Percentiles rank a stretch among this genome's conserved stretches.
phyloP scores from a whole-genome alignment of 1,140 invertebrate genomes.

The Lanistes nyassanus region DNA sequence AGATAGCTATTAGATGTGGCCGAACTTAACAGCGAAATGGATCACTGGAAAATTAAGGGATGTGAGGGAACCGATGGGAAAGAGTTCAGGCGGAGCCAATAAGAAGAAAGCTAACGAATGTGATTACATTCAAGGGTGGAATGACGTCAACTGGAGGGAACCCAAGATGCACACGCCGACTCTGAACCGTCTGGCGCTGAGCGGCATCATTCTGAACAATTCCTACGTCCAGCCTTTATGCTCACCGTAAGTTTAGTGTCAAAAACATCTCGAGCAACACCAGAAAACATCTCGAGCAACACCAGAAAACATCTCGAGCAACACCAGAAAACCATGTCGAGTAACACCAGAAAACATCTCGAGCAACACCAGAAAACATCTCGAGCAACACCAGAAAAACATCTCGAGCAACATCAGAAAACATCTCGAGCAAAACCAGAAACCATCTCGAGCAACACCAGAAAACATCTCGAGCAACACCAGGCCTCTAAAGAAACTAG shows the following conservation, averaged over 20 bases:
- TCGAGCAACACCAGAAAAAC: not conserved
- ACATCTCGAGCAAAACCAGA: not conserved
- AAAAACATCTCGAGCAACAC: not conserved
- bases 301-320: not conserved
- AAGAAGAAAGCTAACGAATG: too few relatives aligned
- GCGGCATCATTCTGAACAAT: constrained; percentile 52
- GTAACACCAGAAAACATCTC: not conserved
- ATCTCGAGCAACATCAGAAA: not conserved
- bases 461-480: not conserved
- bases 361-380: not conserved
- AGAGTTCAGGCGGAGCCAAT: too few relatives aligned
- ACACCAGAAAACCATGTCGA: not conserved
- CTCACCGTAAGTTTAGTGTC: constrained; percentile 50
- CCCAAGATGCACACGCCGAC: constrained; percentile 58
- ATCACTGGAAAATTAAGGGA: too few relatives aligned
- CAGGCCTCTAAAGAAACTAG: too few relatives aligned
- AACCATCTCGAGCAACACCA: not conserved
- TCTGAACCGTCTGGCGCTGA: constrained; percentile 51
- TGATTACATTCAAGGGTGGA: constrained; percentile 50
- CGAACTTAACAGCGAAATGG: too few relatives aligned
- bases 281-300: not conserved
- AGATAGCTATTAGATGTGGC: too few relatives aligned
- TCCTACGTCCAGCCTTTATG: constrained; percentile 55
- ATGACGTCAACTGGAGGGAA: constrained; percentile 62
- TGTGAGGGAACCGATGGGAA: too few relatives aligned